These are phyloP conservation scores for Athrips mouffetella DNA, from an alignment of 2,888 invertebrate genomes.

Conservation along the genomic window DNA sequence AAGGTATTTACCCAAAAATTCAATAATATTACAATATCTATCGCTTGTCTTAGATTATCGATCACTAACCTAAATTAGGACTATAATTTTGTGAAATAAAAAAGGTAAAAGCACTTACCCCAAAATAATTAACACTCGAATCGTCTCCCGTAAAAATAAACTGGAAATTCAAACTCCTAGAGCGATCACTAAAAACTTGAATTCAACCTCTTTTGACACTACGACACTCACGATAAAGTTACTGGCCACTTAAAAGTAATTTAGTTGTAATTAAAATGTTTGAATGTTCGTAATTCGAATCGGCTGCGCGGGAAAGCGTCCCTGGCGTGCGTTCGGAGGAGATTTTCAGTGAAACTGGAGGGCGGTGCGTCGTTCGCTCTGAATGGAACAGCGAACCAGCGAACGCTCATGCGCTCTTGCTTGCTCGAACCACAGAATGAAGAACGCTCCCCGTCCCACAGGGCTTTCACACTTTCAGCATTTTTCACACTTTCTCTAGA, in stretches of 20 bases:
- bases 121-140: slow-evolving; percentile 10
- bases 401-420: slow-evolving; percentile 59
- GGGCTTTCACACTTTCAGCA: slow-evolving; percentile 46
- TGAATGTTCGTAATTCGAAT: slow-evolving; percentile 50
- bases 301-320: slow-evolving; percentile 47
- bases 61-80: no score
- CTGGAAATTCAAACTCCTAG: slow-evolving; percentile 19
- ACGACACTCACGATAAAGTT: slow-evolving; percentile 13
- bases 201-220: slow-evolving; percentile 27
- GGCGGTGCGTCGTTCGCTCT: slow-evolving; percentile 42
- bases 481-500: slow-evolving; percentile 40
- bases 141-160: slow-evolving; percentile 21
- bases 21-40: no score
- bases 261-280: slow-evolving; percentile 43
- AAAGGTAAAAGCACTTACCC: slow-evolving; percentile 7
- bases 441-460: slow-evolving; percentile 23
- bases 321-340: slow-evolving; percentile 56
- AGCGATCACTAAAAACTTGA: slow-evolving; percentile 20
- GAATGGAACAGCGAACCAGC: slow-evolving; percentile 43
- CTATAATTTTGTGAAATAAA: background rate
- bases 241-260: slow-evolving; percentile 34
- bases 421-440: slow-evolving; percentile 6
- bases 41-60: no score
- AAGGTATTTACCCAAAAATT: no score
- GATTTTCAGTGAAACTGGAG: slow-evolving; percentile 65